Base-by-base conservation (phyloP, 2,113 vertebrate genomes). In the Hippocampus mohnikei region DNA sequence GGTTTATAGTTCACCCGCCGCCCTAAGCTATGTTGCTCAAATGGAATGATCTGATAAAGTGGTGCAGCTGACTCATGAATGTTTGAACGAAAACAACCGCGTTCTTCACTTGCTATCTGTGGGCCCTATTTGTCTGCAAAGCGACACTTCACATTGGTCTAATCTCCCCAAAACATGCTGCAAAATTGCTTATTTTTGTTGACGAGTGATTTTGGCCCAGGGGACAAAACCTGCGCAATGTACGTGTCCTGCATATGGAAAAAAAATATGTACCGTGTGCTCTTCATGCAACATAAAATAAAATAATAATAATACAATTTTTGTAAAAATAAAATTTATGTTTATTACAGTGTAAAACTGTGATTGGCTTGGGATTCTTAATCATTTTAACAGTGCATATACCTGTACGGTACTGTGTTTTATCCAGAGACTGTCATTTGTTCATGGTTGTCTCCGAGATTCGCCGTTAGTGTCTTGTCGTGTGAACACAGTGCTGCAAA, bases 121-220 rank as follows among this genome's bases (percentile, higher is more conserved):
- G 66, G 62, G 44, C 21, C 37, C 29, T 23, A 29, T 66, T 66
- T 46, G 37, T 72, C 64, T 66, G 67, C 25, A 41, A 75, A 44
- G 83, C 74, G 81, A 82, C 68, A 79, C 74, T 78, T 63, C 81
- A 77, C 75, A 75, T 73, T 69, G 11, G 80, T 76, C 41, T 88
- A 79, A 86, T 85, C 79, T 83, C 68, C 50, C 8, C 23, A 73
- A 71, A 83, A 78, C 78, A 56, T 6, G 55, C 71, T 3, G 15
- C 82, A 78, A 82, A 77, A 82, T 84, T 77, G 69, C 81, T 82
- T 85, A 84, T 86, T 88, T 83, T 79, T 33, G 75, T 81, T 81
- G 77, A 83, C 73, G 79, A 69, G 70, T 76, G 76, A 87, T 82
- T 79, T 74, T 50, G 48, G 70, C 74, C 74, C 67, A 13, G 13